These are phyloP conservation scores for Drosophila anomalata DNA, from an alignment of 2,888 invertebrate genomes.

Conservation along the genomic window DNA sequence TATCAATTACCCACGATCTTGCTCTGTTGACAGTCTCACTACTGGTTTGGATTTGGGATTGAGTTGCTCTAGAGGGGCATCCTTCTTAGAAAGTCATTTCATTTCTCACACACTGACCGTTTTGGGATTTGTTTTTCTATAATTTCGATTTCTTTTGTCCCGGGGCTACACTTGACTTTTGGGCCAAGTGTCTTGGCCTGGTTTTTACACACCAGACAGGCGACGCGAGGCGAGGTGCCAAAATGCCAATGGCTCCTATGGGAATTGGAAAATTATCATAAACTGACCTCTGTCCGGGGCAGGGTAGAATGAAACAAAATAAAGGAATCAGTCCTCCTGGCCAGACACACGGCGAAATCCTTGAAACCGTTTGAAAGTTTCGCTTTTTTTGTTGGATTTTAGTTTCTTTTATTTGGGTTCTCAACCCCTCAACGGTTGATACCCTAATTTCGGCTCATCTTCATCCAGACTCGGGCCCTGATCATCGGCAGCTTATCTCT, in stretches of 20 bases:
- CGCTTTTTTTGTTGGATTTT: constrained; percentile 58
- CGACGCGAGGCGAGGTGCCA: constrained; percentile 61
- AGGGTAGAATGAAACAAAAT: constrained; percentile 9
- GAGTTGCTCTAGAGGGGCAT: constrained; percentile 10
- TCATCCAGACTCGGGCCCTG: constrained; percentile 47
- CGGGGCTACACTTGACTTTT: constrained; percentile 73
- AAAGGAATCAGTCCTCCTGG: constrained; percentile 3
- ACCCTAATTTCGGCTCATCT: constrained; percentile 72
- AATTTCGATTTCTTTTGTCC: constrained; percentile 77
- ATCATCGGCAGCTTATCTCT: constrained; percentile 69
- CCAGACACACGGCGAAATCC: constrained; percentile 55
- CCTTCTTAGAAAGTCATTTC: constrained; percentile 74
- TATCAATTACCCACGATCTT: constrained; percentile 76
- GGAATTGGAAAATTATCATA: constrained; percentile 77
- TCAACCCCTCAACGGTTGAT: constrained; percentile 52
- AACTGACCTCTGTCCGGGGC: constrained; percentile 58
- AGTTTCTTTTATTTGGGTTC: not conserved
- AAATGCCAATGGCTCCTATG: constrained; percentile 76
- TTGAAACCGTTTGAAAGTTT: constrained; percentile 80
- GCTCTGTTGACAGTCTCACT: constrained; percentile 66
- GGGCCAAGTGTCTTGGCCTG: constrained; percentile 66
- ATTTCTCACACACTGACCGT: constrained; percentile 69
- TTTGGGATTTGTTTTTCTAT: constrained; percentile 75
- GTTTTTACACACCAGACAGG: constrained; percentile 42
- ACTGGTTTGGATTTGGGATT: constrained; percentile 19